These are phyloP conservation scores for Apodemus sylvaticus DNA, from an alignment of 2,113 vertebrate genomes.

Conservation along the genomic window DNA sequence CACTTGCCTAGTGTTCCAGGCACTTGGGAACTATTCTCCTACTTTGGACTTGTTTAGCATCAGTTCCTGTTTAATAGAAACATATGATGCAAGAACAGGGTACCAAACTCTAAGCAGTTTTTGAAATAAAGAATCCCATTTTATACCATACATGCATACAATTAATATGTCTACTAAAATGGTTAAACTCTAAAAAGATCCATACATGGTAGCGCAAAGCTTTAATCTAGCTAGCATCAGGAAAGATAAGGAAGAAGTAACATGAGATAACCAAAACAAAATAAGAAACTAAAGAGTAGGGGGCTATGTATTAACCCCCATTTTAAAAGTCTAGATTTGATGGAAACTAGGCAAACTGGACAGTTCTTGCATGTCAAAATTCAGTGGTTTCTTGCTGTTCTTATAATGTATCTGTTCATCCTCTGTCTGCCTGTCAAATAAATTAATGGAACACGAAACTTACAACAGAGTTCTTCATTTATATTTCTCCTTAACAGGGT, in stretches of 20 bases:
- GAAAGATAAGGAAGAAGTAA: too few relatives aligned
- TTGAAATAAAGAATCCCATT: neutral
- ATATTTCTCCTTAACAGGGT: neutral
- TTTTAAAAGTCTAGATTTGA: neutral
- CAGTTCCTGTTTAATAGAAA: neutral
- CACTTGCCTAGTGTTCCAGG: neutral
- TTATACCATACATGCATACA: neutral
- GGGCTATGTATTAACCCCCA: neutral
- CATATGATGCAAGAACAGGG: neutral
- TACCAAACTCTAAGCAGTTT: accelerated
- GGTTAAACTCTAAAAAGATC: neutral
- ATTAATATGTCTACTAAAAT: neutral
- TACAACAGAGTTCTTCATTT: neutral
- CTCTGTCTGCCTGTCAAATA: neutral
- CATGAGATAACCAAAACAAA: neutral
- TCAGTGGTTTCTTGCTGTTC: neutral
- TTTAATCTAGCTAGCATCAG: neutral
- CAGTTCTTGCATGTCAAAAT: neutral
- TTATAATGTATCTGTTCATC: neutral
- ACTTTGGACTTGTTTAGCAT: neutral
- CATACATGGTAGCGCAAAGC: neutral
- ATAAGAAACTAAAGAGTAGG: neutral
- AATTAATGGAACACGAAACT: too few relatives aligned
- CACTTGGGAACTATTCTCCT: too few relatives aligned
- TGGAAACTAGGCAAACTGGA: neutral